A percentile compares a stretch with the other conserved stretches of the same genome.
Conservation (phyloP, 92 coral and sea anemone species). For the Desmophyllum pertusum region DNA sequence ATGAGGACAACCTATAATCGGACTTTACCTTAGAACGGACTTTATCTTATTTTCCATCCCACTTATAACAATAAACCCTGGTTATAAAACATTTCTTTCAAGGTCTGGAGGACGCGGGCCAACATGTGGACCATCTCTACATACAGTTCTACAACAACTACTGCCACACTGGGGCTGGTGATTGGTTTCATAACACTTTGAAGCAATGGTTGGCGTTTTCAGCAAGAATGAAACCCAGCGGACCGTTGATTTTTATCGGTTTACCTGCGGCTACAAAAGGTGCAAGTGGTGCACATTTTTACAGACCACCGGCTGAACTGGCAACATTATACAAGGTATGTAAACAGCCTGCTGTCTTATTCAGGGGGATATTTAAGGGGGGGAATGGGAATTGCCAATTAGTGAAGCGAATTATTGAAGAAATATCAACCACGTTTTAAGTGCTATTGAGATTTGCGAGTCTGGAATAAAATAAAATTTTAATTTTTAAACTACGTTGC, state of each 20-base stretch:
- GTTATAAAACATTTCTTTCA: not conserved
- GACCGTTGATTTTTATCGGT: constrained; percentile 83
- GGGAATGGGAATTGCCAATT: too few species aligned
- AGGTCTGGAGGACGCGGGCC: constrained; percentile 81
- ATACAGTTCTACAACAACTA: constrained; percentile 86
- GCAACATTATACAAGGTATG: constrained; percentile 60
- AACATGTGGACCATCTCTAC: constrained; percentile 78
- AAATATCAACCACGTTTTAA: too few species aligned
- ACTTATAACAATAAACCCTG: not conserved
- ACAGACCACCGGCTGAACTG: constrained; percentile 77
- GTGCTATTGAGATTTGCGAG: too few species aligned
- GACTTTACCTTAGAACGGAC: too few species aligned
- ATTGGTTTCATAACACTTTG: constrained; percentile 58
- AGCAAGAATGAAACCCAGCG: constrained; percentile 48
- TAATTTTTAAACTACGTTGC: too few species aligned
- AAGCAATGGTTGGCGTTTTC: constrained; percentile 74
- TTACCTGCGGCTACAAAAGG: constrained; percentile 76
- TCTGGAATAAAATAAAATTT: too few species aligned
- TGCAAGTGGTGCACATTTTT: constrained; percentile 71
- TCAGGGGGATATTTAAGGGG: too few species aligned
- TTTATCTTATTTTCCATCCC: too few species aligned
- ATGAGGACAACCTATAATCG: too few species aligned
- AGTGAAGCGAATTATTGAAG: too few species aligned
- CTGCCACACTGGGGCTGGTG: constrained; percentile 84
- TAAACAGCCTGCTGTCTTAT: too few species aligned